Evolutionary conservation across 2,797 vertebrate species (phyloP), one percentile per base, ranked within the genome.

Genomic region (Nasua narica): DNA sequence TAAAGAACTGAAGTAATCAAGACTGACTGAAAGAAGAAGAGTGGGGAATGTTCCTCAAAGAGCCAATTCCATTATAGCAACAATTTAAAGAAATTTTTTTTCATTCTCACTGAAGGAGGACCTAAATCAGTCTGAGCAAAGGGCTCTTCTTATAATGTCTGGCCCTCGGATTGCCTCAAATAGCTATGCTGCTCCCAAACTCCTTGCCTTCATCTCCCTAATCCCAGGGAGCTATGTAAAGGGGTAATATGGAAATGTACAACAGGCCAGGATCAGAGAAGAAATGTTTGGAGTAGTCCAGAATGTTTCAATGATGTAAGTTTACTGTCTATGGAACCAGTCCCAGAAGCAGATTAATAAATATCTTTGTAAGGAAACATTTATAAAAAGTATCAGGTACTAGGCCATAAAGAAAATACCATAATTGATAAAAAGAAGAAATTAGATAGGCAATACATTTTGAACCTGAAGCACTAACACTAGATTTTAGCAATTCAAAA

Each of bases 361-460:
- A 74, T 29, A 90, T 43, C 62, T 95, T 86, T 94, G 62, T 43
- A 85, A 93, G 87, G 67, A 95, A 91, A 90, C 37, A 79, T 62
- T 35, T 79, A 83, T 86, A 56, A 69, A 84, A 90, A n/a, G 46
- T 52, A 92, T 58, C 65, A n/a, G 29, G 35, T 95, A 82, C 21
- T 48, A 58, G 15, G n/a, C 19, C 58, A 79, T 58, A 92, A 95
- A 79, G 56, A 67, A 93, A 94, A 90, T 11, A 77, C 77, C 88
- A 94, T 43, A 90, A 90, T 95, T 35, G 21, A 90, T 79, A 89
- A 79, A 94, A 97, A 81, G 35, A 89, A 94, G 74, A 70, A 37
- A 76, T 32, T 50, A 89, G 3, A 72, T 23, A 93, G 62, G 32
- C 32, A 91, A 77, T 35, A 74, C 37, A 93, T 60, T 92, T 15